These are phyloP conservation scores for Patella depressa DNA, from an alignment of 2,888 invertebrate species.

Conservation along the genomic window DNA sequence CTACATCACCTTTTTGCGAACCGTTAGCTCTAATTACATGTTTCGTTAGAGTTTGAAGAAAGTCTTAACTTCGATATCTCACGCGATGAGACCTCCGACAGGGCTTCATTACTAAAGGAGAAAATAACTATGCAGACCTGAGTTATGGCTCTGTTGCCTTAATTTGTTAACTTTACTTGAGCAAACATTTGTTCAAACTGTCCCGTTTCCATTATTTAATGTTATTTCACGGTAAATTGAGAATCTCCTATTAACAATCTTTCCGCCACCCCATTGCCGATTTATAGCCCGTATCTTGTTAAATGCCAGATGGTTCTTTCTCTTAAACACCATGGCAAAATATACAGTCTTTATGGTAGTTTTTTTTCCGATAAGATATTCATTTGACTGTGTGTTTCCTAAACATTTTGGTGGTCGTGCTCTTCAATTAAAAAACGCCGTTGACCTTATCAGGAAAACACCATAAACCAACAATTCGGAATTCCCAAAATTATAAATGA, in stretches of 20 bases:
- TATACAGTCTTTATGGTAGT: too few species aligned
- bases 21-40: not conserved
- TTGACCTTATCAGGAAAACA: too few species aligned
- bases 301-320: too few species aligned
- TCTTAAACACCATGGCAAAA: too few species aligned
- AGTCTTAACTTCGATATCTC: constrained; percentile 1
- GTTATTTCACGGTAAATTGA: constrained; percentile 2
- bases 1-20: not conserved
- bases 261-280: not conserved
- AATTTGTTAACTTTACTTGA: not conserved
- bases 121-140: not conserved
- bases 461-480: too few species aligned
- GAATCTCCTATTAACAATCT: not conserved
- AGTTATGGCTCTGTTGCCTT: too few species aligned
- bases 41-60: not conserved
- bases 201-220: not conserved
- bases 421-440: too few species aligned
- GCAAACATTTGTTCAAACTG: not conserved
- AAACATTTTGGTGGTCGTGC: too few species aligned
- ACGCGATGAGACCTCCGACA: not conserved
- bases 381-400: too few species aligned
- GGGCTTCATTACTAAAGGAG: not conserved
- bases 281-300: not conserved
- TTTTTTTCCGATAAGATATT: too few species aligned
- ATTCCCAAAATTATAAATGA: too few species aligned